A percentile compares a stretch with the other conserved stretches of the same genome.
These are phyloP conservation scores for Haliaeetus leucogaster DNA, from an alignment of 2,113 vertebrate genomes.

Conservation along the genomic window DNA sequence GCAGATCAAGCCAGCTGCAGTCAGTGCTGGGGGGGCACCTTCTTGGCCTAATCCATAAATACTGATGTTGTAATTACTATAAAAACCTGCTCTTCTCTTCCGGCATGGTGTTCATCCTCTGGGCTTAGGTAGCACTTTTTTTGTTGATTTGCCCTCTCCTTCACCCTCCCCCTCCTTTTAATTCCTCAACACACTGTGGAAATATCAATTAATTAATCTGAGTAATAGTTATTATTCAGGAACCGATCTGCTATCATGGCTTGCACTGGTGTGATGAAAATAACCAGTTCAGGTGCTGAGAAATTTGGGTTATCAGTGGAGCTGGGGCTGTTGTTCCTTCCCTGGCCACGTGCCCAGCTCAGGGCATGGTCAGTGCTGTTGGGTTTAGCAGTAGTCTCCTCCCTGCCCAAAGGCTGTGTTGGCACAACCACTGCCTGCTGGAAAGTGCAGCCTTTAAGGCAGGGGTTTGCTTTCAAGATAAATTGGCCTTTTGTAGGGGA, in stretches of 20 bases:
- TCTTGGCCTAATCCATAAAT: not conserved
- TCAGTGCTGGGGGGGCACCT: not conserved
- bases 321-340: not conserved
- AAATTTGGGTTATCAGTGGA: not conserved
- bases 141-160: not conserved
- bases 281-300: not conserved
- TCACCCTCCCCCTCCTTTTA: not conserved
- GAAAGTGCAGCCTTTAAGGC: not conserved
- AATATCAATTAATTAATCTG: conserved; percentile 11
- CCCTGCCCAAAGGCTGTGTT: not conserved
- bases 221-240: not conserved
- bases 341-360: rapidly evolving
- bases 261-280: not conserved
- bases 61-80: not conserved
- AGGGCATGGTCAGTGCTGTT: not conserved
- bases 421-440: not conserved
- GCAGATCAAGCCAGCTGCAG: not conserved
- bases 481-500: not conserved
- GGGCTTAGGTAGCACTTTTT: not conserved
- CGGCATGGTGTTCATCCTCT: not conserved
- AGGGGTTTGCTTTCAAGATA: not conserved
- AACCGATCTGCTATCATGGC: not conserved
- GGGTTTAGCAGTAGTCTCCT: not conserved
- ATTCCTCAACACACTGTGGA: not conserved
- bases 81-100: not conserved